Conservation (phyloP, 1,140 invertebrate species). For the Pogonognathellus flavescens region DNA sequence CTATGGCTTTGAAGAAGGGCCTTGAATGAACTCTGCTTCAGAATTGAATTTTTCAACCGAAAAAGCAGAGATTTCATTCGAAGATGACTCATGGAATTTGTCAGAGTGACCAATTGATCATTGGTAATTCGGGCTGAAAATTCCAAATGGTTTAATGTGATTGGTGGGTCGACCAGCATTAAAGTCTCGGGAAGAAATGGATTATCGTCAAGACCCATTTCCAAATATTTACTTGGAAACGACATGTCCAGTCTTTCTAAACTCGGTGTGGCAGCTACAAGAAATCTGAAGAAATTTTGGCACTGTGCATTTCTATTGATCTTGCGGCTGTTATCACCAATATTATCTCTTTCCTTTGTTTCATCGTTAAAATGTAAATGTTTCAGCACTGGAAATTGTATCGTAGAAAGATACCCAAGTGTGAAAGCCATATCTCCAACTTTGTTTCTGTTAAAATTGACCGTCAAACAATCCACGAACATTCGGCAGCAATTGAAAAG, state of each 20-base stretch:
- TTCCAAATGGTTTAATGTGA: conserved; percentile 22
- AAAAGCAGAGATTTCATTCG: neutral
- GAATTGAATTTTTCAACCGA: neutral
- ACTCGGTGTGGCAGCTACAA: neutral
- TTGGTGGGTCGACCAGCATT: neutral
- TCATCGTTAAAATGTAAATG: conserved; percentile 1
- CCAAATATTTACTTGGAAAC: conserved; percentile 9
- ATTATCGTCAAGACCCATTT: conserved; percentile 21
- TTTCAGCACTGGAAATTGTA: neutral
- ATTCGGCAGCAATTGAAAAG: neutral
- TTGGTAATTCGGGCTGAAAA: conserved; percentile 21
- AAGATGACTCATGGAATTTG: neutral
- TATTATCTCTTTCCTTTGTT: neutral
- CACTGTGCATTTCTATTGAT: neutral
- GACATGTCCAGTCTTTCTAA: conserved; percentile 29
- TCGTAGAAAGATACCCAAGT: neutral
- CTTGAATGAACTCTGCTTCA: conserved; percentile 25
- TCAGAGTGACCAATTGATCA: neutral
- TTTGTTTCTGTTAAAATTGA: conserved; percentile 3
- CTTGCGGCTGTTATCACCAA: neutral
- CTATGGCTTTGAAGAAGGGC: conserved; percentile 47
- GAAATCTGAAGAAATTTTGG: conserved; percentile 20
- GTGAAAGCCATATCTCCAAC: neutral
- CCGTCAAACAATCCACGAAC: neutral
- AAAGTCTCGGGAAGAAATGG: conserved; percentile 13